Base-by-base conservation (phyloP, 2,888 invertebrate species). In the Parnassius mnemosyne region DNA sequence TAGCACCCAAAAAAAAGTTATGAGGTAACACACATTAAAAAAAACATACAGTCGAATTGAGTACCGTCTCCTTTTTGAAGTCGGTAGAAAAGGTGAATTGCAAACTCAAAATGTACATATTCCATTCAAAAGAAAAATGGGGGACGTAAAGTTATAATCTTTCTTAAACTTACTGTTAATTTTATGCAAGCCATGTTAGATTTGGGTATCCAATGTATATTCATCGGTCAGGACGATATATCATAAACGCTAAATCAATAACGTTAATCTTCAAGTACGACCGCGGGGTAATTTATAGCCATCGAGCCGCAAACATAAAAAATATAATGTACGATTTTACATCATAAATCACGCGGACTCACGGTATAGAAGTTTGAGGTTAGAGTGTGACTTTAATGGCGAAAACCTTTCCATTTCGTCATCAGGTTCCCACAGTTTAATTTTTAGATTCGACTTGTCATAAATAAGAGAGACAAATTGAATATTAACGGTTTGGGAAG, bases 221-320 rank as follows among this genome's bases (percentile, higher is more conserved):
- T 7, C 34, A 7, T 34, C 7, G 10, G 13, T 11, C 50, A 55
- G 13, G 34, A 68, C 73, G 70, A 87, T 88, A 80, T 76, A 85
- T 89, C 87, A 87, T 80, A 76, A 69, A 68, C 78, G 72, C 78
- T 81, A 78, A 89, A 88, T 89, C 86, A 83, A 79, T 75, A 71
- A 80, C 69, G 75, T 78, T 82, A 84, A 84, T 84, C 80, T 81
- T 72, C 73, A 70, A 69, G 75, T 75, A 79, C 62, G 65, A 52
- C 67, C 69, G 65, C 64, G 52, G 64, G 67, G 83, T 84, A 85
- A 88, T 88, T 89, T 88, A 89, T 85, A 82, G 78, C 83, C 81
- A 80, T 73, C 78, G 76, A 84, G 83, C 84, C 79, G 79, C 77
- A 71, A 76, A 83, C 83, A 86, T 87, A 85, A 88, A 87, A 87